phyloP scores from a whole-genome alignment of 2,797 vertebrate genomes.

The Babyrousa celebensis region DNA sequence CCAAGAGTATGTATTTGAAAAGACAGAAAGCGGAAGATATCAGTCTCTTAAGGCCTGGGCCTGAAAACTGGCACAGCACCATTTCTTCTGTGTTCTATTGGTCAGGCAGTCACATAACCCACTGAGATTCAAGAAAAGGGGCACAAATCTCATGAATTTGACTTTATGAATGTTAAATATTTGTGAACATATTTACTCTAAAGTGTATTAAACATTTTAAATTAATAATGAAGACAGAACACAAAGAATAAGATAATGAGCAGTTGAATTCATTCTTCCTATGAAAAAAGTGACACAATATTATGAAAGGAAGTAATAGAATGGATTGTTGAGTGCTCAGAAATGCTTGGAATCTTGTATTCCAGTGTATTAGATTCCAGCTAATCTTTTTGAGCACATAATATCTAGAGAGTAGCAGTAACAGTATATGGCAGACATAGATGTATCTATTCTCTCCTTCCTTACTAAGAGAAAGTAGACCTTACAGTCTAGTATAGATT shows the following conservation, averaged over 20 bases:
- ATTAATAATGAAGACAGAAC: slow-evolving; percentile 27
- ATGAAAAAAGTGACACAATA: slow-evolving; percentile 23
- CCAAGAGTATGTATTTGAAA: slow-evolving; percentile 9
- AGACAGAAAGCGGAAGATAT: not conserved
- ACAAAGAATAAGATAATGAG: slow-evolving; percentile 23
- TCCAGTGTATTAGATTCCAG: not conserved
- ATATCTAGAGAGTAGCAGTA: not conserved
- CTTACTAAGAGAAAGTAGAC: slow-evolving; percentile 11
- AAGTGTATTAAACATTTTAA: slow-evolving; percentile 44
- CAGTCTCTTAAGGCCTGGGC: not conserved
- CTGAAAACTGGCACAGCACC: not conserved
- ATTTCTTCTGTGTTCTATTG: not conserved
- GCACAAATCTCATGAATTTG: not conserved
- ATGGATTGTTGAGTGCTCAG: not conserved
- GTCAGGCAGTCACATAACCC: not conserved
- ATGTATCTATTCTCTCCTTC: not conserved
- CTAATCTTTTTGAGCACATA: slow-evolving; percentile 7
- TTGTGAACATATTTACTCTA: not conserved
- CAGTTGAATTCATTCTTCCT: not conserved
- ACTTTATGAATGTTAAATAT: not conserved
- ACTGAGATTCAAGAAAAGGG: not conserved
- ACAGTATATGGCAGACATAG: not conserved
- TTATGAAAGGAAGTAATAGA: slow-evolving; percentile 29
- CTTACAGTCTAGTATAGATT: not conserved
- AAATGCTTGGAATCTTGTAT: slow-evolving; percentile 35